Percentiles rank a stretch among this genome's conserved stretches.
These are phyloP conservation scores for Ophion ellenae DNA, from an alignment of 2,888 invertebrate species.

Conservation along the genomic window DNA sequence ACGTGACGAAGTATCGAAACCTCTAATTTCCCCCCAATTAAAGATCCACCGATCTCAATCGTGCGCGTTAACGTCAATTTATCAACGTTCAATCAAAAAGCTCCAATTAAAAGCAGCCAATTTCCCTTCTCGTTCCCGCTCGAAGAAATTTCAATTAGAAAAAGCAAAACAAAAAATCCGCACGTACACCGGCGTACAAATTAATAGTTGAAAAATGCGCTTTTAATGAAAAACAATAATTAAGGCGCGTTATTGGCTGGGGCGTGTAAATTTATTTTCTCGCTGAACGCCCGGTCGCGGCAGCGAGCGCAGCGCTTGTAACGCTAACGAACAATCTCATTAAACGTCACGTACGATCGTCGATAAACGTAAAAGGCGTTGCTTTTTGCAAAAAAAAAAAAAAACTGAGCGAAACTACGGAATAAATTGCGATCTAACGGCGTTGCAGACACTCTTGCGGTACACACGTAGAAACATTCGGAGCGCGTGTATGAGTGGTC, in stretches of 20 bases:
- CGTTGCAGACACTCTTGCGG: constrained; percentile 13
- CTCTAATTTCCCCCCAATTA: neutral
- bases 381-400: neutral
- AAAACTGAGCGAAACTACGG: too few species aligned
- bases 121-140: neutral
- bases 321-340: constrained; percentile 12
- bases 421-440: constrained; percentile 38
- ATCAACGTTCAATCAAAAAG: too few species aligned
- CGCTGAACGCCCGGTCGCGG: constrained; percentile 5
- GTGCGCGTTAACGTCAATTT: too few species aligned
- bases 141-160: too few species aligned
- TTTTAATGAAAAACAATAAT: constrained; percentile 24
- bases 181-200: neutral
- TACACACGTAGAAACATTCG: neutral
- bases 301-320: neutral
- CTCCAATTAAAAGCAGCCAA: neutral
- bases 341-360: constrained; percentile 7
- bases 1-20: constrained; percentile 9
- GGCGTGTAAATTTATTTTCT: constrained; percentile 2
- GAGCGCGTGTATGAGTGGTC: constrained; percentile 24
- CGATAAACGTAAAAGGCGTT: constrained; percentile 15
- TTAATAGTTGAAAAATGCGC: constrained; percentile 21
- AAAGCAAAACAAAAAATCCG: too few species aligned
- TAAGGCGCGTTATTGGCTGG: constrained; percentile 3
- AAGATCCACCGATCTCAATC: too few species aligned